Evolutionary conservation across 2,113 vertebrate species (phyloP).

Genomic region (chimpanzee (Pan troglodytes)): NHGRI_mPanTro3-v2.1_pri NC_072421.2:84349501-84350000

Average conservation of each 20-base stretch:
- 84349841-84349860: conserved; percentile 82
- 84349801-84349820: not conserved
- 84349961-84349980: conserved; percentile 83
- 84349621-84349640: not conserved
- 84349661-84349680: not conserved
- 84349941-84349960: conserved; percentile 83
- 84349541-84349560: not conserved
- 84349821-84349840: not conserved
- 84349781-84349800: not conserved
- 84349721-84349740: not conserved
- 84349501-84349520: not conserved
- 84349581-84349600: not conserved
- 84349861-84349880: conserved; percentile 92
- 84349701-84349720: not conserved
- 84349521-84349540: not conserved
- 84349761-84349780: not conserved
- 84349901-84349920: conserved; percentile 83
- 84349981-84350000: conserved; percentile 90
- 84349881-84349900: conserved; percentile 92
- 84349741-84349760: not conserved
- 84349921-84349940: conserved; percentile 85
- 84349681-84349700: not conserved
- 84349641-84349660: not conserved
- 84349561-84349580: not conserved
- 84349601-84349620: not conserved